These are phyloP conservation scores for Fistularia tabacaria DNA, from an alignment of 2,797 vertebrate species.

Conservation along the genomic window DNA sequence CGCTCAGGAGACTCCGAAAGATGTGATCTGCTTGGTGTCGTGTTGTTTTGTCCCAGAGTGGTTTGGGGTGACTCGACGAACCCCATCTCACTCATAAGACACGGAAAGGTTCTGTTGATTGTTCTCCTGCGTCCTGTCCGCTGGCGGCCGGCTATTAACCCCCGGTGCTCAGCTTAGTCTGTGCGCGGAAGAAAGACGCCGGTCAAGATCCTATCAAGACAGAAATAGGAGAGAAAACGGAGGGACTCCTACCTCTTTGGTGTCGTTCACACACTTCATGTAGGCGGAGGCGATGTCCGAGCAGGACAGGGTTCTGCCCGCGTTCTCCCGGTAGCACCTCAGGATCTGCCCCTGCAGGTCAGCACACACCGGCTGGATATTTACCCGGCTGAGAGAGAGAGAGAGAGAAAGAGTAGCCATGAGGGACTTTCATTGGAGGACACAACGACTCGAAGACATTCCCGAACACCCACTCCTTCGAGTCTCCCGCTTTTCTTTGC, in stretches of 20 bases:
- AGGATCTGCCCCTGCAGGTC: constrained; percentile 88
- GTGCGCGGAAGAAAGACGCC: constrained; percentile 10
- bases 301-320: constrained; percentile 85
- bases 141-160: constrained; percentile 42
- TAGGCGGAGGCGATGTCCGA: constrained; percentile 86
- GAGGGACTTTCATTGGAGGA: too few species aligned
- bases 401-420: too few species aligned
- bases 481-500: too few species aligned
- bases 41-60: too few species aligned
- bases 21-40: too few species aligned
- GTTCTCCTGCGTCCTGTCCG: too few species aligned
- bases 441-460: too few species aligned
- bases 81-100: too few species aligned
- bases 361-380: constrained; percentile 81
- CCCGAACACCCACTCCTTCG: too few species aligned
- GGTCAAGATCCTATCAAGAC: background rate
- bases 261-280: constrained; percentile 86
- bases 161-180: constrained; percentile 64
- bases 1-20: too few species aligned
- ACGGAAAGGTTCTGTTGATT: too few species aligned
- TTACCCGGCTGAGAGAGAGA: constrained; percentile 71
- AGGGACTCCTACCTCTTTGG: constrained; percentile 80
- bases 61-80: too few species aligned
- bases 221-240: background rate
- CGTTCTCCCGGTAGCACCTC: constrained; percentile 84